Base-by-base conservation (phyloP, 1,140 invertebrate genomes). In the Drosophila triauraria region DNA sequence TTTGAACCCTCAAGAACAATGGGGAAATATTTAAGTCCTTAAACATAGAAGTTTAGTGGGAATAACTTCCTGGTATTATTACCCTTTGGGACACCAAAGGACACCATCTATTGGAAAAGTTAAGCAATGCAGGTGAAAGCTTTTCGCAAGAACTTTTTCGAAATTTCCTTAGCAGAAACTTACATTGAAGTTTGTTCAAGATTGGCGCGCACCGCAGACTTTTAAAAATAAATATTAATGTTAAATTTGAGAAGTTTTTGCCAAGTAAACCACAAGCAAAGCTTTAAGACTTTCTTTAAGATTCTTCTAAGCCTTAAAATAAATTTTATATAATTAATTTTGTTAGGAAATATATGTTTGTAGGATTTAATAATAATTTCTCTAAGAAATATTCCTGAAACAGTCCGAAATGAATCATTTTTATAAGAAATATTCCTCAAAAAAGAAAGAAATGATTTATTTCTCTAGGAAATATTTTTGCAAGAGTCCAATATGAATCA, bases 71-170 rank as follows among this genome's bases (percentile, higher is more conserved):
- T 44, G 9, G 1, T 42, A 10, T 67, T 15, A 10, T 1, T 7
- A 10, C 2, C 8, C 35, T 4, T 68, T 69, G 35, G 65, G 65
- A 69, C 65, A 51, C 8, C 20, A 0, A 17, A 9, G 15, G 23
- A 20, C 59, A 32, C 60, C 60, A 69, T 27, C 25, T 30, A 32
- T 25, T 62, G 65, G 32, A 5, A 40, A 40, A 40, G 13, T 40
- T n/a, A 0, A 0, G 20, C 20, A 56, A 40, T 8, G 3, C 5
- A 10, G 1, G 13, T 20, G 1, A 54, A 40, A 56, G 53, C 53
- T 56, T 23, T 38, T 25, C 4, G 35, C 4, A 10, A 0, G 2
- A 56, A 25, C 20, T 25, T 56, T 40, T 40, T 56, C 35, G 35
- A n/a, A 25, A 15, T 5, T 25, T 25, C 2, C 1, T 2, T 10